Percentiles rank a stretch among this genome's conserved stretches.
These are phyloP conservation scores for Automeris io DNA, from an alignment of 2,888 invertebrate species.

Conservation along the genomic window DNA sequence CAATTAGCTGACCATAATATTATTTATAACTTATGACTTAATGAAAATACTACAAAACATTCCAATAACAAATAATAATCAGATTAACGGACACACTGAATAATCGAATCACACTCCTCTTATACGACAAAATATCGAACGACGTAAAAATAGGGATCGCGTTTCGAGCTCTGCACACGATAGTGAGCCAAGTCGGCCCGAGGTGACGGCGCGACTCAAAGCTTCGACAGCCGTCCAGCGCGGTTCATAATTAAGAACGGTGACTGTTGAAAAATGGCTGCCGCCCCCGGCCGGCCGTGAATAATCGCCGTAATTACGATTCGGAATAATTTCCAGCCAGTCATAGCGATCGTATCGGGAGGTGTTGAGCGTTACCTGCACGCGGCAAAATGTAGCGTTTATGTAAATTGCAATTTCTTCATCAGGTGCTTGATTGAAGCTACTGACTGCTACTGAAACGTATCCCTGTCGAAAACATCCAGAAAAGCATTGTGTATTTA, in stretches of 20 bases:
- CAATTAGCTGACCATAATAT: no score
- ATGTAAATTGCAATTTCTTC: conserved; percentile 60
- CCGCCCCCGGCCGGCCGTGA: conserved; percentile 77
- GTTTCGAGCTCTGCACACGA: conserved; percentile 35
- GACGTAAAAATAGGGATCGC: conserved; percentile 16
- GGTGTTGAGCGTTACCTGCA: conserved; percentile 76
- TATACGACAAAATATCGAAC: conserved; percentile 11
- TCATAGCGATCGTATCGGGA: conserved; percentile 77
- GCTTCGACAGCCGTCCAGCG: conserved; percentile 75
- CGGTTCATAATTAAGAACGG: conserved; percentile 77
- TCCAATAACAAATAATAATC: neutral
- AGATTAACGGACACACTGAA: neutral
- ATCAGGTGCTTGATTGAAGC: conserved; percentile 13
- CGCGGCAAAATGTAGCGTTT: conserved; percentile 39
- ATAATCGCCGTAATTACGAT: conserved; percentile 77
- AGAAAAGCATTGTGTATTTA: no score
- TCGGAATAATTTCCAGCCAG: conserved; percentile 77
- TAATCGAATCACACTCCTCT: neutral
- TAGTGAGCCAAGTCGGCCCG: conserved; percentile 57
- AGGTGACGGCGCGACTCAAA: conserved; percentile 75
- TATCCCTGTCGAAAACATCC: no score
- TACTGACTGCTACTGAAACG: no score
- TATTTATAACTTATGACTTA: no score
- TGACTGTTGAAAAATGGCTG: conserved; percentile 77
- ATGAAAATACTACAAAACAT: no score